Evolutionary conservation across 2,113 vertebrate species (phyloP), one percentile per base, ranked within the genome.

Genomic region (Theropithecus gelada): DNA sequence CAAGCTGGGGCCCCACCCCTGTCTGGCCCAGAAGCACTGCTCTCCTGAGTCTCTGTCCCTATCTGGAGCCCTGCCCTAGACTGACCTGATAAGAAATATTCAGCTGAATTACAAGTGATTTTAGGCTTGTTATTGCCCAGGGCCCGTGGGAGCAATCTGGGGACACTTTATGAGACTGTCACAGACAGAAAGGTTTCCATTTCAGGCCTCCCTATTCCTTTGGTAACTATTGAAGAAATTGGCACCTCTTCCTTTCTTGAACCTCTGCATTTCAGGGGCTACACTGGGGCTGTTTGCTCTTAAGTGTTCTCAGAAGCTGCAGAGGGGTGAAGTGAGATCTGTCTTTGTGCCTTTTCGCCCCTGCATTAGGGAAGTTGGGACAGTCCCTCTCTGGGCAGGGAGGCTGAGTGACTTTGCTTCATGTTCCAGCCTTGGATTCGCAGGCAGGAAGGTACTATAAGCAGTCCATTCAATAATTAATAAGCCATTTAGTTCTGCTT

Each of bases 51-150:
- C 59, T 97, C 50, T 32, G 11, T 45, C 40, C n/a, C 35, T 10
- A 17, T 76, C 52, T 84, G 43, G n/a, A 20, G 13, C 30, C 35
- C 30, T 84, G 90, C 59, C 83, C 95, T 84, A 35, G 75, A 97
- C 70, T 61, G 76, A 50, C 45, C 35, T 6, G 18, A 52, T 48
- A 86, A 88, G 40, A 92, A 85, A 38, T 3, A 16, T 22, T 72
- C 57, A 25, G 27, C 66, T 61, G 66, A 94, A 68, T 59, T 61
- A 38, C 70, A 93, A 94, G 72, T 70, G 80, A 96, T 52, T 85
- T 75, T 43, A 32, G 38, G 64, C 11, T n/a, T 55, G 52, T 92
- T 93, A 64, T 96, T 64, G 85, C 93, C 68, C 23, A 45, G 84
- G 30, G 45, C 91, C 45, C 79, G 61, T n/a, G 61, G 81, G 78